Base-by-base conservation (phyloP, 2,797 vertebrate species). In the Liparis tanakae region DNA sequence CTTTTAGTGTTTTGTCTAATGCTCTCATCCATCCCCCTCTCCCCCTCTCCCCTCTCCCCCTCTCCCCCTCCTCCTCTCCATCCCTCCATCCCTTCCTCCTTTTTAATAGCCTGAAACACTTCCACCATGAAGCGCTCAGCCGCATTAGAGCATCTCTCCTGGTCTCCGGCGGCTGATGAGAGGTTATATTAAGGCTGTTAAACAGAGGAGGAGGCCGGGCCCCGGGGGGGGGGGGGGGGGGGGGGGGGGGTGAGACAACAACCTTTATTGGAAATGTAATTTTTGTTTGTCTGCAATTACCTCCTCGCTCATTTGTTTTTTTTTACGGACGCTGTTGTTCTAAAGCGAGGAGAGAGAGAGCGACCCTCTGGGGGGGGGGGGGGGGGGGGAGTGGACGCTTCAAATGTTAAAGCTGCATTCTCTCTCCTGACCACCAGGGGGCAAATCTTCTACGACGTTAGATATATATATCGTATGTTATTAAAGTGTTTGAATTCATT, bases 251-350 rank as follows among this genome's bases (percentile, higher is more conserved):
- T 89, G 82, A 91, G 89, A 92, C 90, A 86, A 81, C 83, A 89
- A 79, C 91, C 91, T 93, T 94, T 94, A 95, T 94, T 95, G 93
- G 93, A 95, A 94, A 94, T 94, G 92, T 93, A 94, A 93, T 94
- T 94, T 94, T 94, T 94, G 94, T 94, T 94, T 92, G 93, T 91
- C 91, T 91, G 89, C 93, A 94, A 94, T 94, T 95, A 94, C 93
- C 92, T 91, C 85, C 91, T 87, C 50, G 74, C 93, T 94, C 92
- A 93, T 95, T 95, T 94, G 92, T 94, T 95, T 93, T 93, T 30
- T 30, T 30, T 30, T 30, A 91, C 89, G 85, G 82, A 91, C 78
- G 69, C 77, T 87, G 91, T 90, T 85, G 87, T 93, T 88, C 81
- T 87, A 73, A 30, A 30, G 89, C 50, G 76, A 84, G n/a, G 64